Conservation (phyloP, 2,113 vertebrate species). For the Pionites leucogaster region DNA sequence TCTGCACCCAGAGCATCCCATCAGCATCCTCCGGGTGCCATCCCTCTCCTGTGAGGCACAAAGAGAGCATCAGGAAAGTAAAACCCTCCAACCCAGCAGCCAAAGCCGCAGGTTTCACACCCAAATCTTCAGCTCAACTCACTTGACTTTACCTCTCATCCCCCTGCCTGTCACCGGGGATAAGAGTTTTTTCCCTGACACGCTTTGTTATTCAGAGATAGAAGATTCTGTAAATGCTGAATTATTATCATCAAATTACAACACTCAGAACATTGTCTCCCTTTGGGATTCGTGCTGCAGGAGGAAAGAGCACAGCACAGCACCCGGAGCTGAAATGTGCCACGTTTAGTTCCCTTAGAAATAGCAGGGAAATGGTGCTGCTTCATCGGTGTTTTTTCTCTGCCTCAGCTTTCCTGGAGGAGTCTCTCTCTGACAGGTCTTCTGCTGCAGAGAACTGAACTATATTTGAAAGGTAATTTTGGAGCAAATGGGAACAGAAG, state of each 20-base stretch:
- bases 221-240: slow-evolving; percentile 64
- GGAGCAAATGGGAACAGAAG: slow-evolving; percentile 38
- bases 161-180: background rate
- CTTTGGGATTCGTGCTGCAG: slow-evolving; percentile 48
- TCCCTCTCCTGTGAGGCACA: background rate
- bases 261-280: slow-evolving; percentile 58
- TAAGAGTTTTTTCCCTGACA: slow-evolving; percentile 39
- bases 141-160: background rate
- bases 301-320: slow-evolving; percentile 14
- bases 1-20: background rate
- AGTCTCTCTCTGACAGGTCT: slow-evolving; percentile 34
- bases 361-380: background rate
- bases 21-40: background rate
- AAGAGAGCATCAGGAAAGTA: background rate
- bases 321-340: background rate
- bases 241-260: slow-evolving; percentile 68
- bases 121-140: slow-evolving; percentile 1
- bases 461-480: slow-evolving; percentile 41
- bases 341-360: background rate
- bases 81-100: background rate
- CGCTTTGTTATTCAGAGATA: slow-evolving; percentile 41
- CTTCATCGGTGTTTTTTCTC: background rate
- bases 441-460: background rate
- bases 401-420: slow-evolving; percentile 25
- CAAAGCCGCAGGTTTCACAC: background rate